Evolutionary conservation across 1,140 invertebrate species (phyloP).

Genomic region (Sitobion miscanthi): DNA sequence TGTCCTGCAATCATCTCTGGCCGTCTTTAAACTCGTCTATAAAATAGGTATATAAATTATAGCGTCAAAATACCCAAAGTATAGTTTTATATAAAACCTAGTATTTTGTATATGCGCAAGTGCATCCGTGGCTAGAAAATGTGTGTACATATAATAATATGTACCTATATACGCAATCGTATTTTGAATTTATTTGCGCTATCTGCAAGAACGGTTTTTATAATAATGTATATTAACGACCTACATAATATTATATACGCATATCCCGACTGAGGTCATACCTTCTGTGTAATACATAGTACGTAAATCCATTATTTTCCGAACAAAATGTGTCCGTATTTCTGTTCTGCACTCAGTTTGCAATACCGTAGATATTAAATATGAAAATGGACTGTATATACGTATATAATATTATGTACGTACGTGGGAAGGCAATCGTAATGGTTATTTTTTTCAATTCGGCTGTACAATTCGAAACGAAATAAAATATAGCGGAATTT

Average conservation of each 20-base stretch:
- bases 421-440: not conserved
- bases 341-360: not conserved
- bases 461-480: not conserved
- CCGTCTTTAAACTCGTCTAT: not conserved
- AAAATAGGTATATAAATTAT: not conserved
- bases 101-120: not conserved
- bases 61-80: not conserved
- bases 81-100: not conserved
- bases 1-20: not conserved
- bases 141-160: not conserved
- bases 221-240: not conserved
- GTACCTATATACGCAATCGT: not conserved
- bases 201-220: not conserved
- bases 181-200: not conserved
- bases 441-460: not conserved
- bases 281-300: not conserved
- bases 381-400: no score
- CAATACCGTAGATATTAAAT: not conserved
- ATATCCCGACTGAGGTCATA: not conserved
- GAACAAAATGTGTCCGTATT: not conserved
- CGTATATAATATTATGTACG: not conserved
- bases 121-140: no score
- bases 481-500: conserved; percentile 4
- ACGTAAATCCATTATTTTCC: not conserved
- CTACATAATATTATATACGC: not conserved